Percentiles rank a stretch among this genome's conserved stretches.
Conservation (phyloP, 1,140 invertebrate species). For the Pentalonia nigronervosa region DNA sequence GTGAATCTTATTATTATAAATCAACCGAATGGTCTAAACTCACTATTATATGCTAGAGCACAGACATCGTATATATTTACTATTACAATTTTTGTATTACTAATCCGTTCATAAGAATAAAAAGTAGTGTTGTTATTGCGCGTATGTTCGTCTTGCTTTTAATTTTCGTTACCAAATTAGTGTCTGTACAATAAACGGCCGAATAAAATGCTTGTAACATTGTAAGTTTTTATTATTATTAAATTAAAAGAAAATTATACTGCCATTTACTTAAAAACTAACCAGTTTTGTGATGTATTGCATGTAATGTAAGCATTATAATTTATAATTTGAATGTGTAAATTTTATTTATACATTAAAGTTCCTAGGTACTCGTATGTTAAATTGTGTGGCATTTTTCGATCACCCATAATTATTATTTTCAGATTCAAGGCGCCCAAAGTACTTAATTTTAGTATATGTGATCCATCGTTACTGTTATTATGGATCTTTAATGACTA, state of each 20-base stretch:
- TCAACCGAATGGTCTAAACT: not conserved
- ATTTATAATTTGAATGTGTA: too few relatives aligned
- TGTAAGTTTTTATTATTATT: slow-evolving; percentile 10
- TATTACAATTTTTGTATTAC: not conserved
- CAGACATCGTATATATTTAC: not conserved
- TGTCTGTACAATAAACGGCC: not conserved
- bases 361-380: too few relatives aligned
- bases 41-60: not conserved
- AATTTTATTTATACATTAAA: too few relatives aligned
- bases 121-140: not conserved
- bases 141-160: not conserved
- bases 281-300: not conserved
- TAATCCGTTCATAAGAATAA: not conserved
- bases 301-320: too few relatives aligned
- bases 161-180: not conserved
- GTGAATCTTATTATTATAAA: not conserved
- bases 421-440: too few relatives aligned
- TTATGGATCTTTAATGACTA: too few relatives aligned
- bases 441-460: too few relatives aligned
- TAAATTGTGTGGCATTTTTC: too few relatives aligned
- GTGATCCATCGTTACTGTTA: too few relatives aligned
- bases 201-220: not conserved
- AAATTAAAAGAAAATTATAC: not conserved
- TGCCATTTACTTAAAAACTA: not conserved
- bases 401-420: too few relatives aligned